Base-by-base conservation (phyloP, 2,888 invertebrate genomes). In the Sceliomorpha sp. region DNA sequence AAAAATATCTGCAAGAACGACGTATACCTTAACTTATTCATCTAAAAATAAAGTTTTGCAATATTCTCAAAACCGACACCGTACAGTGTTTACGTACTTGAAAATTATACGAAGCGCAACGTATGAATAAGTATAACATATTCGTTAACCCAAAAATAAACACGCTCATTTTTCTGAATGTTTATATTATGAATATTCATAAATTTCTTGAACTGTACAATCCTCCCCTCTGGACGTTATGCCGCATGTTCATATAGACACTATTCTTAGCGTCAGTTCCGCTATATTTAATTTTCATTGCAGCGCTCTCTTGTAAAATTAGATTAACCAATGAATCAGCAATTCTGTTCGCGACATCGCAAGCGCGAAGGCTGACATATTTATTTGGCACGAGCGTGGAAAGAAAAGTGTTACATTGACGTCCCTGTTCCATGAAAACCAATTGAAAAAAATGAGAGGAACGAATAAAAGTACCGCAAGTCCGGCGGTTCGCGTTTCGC, bases 281-380 rank as follows among this genome's bases (percentile, higher is more conserved):
- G 47, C 69, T 69, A 69, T 63, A 69, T 69, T 63, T 69, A 69
- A 63, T 69, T 58, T 68, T 47, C 62, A 56, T 58, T 69, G 53
- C 69, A 58, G 51, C 48, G 63, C 44, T 63, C 63, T 50, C 50
- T 63, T 50, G 50, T 64, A 69, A 69, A 69, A 64, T 64, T 69
- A 69, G 63, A 59, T 64, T 64, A 47, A 29, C 63, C 63, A 59
- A 69, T 69, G 58, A 69, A 63, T 69, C 59, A 64, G 55, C 39
- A 47, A 62, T 62, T 48, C 51, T 45, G 56, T 51, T 48, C 47
- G 36, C 36, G 42, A 62, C 53, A 51, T 27, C 34, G 9, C 9
- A 27, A 29, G 17, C 32, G 17, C 45, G 20, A 27, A 40, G 14
- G 40, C 20, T 50, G 58, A 66, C 34, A 66, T 45, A 58, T 58